Evolutionary conservation across 2,113 vertebrate species (phyloP).

Genomic region (Hylia prasina): DNA sequence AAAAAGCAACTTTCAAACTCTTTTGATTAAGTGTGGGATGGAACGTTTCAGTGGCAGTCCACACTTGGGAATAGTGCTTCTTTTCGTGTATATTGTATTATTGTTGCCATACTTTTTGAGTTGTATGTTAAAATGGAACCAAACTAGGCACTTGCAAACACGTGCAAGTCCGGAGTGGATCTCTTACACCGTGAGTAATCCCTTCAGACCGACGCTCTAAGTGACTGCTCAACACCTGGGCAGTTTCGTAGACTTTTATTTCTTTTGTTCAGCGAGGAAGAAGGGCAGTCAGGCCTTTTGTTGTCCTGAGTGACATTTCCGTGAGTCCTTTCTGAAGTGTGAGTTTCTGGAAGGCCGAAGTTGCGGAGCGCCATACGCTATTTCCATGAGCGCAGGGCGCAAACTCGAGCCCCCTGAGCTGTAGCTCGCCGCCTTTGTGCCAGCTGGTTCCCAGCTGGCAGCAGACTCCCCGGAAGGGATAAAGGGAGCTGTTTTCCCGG

Average conservation of each 20-base stretch:
- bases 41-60: background rate
- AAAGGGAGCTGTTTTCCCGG: background rate
- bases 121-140: background rate
- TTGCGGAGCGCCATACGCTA: rapidly evolving
- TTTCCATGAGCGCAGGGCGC: background rate
- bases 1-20: background rate
- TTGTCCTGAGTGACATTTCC: background rate
- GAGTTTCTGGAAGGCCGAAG: background rate
- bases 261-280: background rate
- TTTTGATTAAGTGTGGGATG: background rate
- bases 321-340: background rate
- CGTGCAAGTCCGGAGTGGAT: background rate
- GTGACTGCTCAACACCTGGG: background rate
- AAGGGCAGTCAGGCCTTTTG: background rate
- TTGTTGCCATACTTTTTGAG: background rate
- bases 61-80: background rate
- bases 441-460: background rate
- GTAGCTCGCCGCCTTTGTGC: background rate
- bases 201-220: background rate
- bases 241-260: background rate
- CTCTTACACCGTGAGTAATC: background rate
- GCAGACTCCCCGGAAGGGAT: rapidly evolving
- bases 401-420: background rate
- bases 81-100: background rate
- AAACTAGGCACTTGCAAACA: background rate